Percentiles rank a stretch among this genome's conserved stretches.
Conservation (phyloP, 2,113 vertebrate species). For the human (Homo sapiens) region GRCh38 chr2:105782501-105783000, state of each 20-base stretch:
- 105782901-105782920: background rate
- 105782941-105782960: background rate
- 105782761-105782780: background rate
- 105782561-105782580: background rate
- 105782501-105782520: background rate
- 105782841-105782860: too few species aligned
- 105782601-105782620: background rate
- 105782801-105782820: background rate
- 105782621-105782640: background rate
- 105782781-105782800: background rate
- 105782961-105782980: background rate
- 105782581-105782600: background rate
- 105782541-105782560: background rate
- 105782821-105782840: background rate
- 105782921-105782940: background rate
- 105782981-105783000: background rate
- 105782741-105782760: rapidly evolving
- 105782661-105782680: background rate
- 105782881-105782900: background rate
- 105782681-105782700: background rate
- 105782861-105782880: rapidly evolving
- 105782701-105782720: too few species aligned
- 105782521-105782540: background rate
- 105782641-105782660: background rate
- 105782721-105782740: background rate